Evolutionary conservation across 2,888 invertebrate species (phyloP).

Genomic region (Helicoverpa assulta): DNA sequence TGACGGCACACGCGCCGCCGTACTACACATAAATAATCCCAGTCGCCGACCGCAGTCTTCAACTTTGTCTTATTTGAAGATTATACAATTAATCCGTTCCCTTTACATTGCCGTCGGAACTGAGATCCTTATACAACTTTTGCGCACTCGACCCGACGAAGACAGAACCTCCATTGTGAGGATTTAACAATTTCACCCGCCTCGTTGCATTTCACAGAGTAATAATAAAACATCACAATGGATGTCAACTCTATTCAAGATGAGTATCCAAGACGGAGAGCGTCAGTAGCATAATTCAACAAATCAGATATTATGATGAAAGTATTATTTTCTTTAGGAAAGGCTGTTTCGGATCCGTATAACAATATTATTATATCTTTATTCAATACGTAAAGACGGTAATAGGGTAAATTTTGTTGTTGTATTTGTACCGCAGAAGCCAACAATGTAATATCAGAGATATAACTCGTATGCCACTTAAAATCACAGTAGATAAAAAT

Average conservation of each 20-base stretch:
- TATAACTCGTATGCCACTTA: conserved; percentile 31
- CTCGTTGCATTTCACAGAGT: conserved; percentile 86
- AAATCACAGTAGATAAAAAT: conserved; percentile 50
- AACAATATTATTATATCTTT: conserved; percentile 69
- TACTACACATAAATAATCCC: conserved; percentile 77
- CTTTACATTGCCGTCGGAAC: conserved; percentile 79
- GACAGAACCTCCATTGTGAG: conserved; percentile 86
- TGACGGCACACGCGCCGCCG: conserved; percentile 75
- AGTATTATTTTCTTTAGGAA: conserved; percentile 77
- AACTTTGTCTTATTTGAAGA: conserved; percentile 80
- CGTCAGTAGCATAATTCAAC: conserved; percentile 84
- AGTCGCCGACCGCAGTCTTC: conserved; percentile 74
- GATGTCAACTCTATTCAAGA: conserved; percentile 88
- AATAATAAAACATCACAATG: conserved; percentile 89
- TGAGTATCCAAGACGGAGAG: conserved; percentile 85
- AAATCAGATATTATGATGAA: conserved; percentile 82
- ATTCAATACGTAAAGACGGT: conserved; percentile 62
- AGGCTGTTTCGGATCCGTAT: conserved; percentile 71
- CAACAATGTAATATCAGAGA: conserved; percentile 45
- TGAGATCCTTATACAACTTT: conserved; percentile 85
- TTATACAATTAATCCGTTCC: conserved; percentile 82
- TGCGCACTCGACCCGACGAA: conserved; percentile 85
- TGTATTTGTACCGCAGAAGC: conserved; percentile 46
- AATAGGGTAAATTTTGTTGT: conserved; percentile 61
- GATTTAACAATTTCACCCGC: conserved; percentile 88